Percentiles rank a stretch among this genome's conserved stretches.
These are phyloP conservation scores for Trichoplusia ni DNA, from an alignment of 1,140 invertebrate species.

Conservation along the genomic window DNA sequence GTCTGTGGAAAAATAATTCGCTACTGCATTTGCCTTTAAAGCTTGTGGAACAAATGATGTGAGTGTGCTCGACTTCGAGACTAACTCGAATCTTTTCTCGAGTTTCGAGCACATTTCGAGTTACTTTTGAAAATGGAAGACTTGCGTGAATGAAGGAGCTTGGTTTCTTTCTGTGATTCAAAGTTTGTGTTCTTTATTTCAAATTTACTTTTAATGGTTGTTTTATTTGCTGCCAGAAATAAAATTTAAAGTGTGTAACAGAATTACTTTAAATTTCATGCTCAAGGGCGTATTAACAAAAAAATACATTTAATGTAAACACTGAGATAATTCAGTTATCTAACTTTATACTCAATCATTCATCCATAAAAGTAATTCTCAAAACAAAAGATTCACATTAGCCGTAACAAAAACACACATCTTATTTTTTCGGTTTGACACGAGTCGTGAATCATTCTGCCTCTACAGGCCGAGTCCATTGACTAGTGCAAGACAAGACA, in stretches of 20 bases:
- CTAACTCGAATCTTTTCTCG: not conserved
- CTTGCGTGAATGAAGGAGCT: not conserved
- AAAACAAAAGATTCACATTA: too few species aligned
- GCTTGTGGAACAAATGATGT: constrained; percentile 17
- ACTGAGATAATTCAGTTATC: too few species aligned
- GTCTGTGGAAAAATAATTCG: constrained; percentile 4
- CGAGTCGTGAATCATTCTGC: constrained; percentile 28
- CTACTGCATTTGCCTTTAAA: constrained; percentile 15
- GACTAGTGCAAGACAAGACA: constrained; percentile 59
- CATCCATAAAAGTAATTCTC: too few species aligned
- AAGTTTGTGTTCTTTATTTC: not conserved
- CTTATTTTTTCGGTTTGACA: not conserved
- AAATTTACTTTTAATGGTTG: not conserved
- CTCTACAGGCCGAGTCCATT: constrained; percentile 20
- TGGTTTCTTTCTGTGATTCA: not conserved
- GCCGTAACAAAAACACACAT: constrained; percentile 25
- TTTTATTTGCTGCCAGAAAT: not conserved
- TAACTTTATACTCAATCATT: too few species aligned
- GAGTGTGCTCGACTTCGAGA: constrained; percentile 5
- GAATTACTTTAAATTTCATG: too few species aligned
- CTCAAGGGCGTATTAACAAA: too few species aligned
- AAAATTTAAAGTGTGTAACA: too few species aligned
- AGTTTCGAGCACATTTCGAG: constrained; percentile 7
- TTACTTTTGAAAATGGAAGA: constrained; percentile 5
- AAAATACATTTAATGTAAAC: too few species aligned